Evolutionary conservation across 2,113 vertebrate genomes (phyloP), one percentile per base, ranked within the genome.

Genomic region (Corythoichthys haematopterus): DNA sequence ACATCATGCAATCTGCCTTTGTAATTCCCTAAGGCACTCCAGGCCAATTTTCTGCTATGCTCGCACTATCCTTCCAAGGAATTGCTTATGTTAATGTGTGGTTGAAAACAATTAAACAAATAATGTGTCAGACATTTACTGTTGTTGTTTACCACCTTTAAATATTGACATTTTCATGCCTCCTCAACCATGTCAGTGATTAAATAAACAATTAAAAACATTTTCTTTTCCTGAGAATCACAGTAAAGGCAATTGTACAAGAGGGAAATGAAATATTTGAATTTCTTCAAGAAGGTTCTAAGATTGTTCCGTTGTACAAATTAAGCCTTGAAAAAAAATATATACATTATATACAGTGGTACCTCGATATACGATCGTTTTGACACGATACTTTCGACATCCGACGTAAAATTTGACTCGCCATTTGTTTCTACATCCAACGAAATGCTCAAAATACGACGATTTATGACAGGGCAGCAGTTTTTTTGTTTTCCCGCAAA

Each of bases 41-140:
- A 92, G 92, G 91, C 91, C 93, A 93, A 92, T 95, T 95, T 96
- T 95, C 93, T 93, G 94, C 93, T 92, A 92, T 92, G 91, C 91
- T 93, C 92, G 92, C 91, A 88, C 82, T 90, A 83, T 74, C 84
- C 91, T 89, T 89, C 90, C 82, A 85, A 91, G 84, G 89, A 92
- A 93, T 92, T 88, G 87, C 91, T 93, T 94, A 91, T 93, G 90
- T 91, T 94, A 94, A 94, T 93, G 92, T 90, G 89, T 80, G 93
- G 92, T 90, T 91, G 90, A 88, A 86, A 88, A 91, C 93, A 94
- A 94, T 95, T 94, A 94, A 92, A 91, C 91, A 93, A 94, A 93
- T 93, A 93, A 91, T 93, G 75, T 75, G 83, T 93, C 93, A 93
- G 92, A 91, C 93, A 93, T 92, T 85, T 90, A 88, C 92, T 91